Evolutionary conservation across 2,797 vertebrate genomes (phyloP), one percentile per base, ranked within the genome.

Genomic region (Tympanoctomys barrerae): DNA sequence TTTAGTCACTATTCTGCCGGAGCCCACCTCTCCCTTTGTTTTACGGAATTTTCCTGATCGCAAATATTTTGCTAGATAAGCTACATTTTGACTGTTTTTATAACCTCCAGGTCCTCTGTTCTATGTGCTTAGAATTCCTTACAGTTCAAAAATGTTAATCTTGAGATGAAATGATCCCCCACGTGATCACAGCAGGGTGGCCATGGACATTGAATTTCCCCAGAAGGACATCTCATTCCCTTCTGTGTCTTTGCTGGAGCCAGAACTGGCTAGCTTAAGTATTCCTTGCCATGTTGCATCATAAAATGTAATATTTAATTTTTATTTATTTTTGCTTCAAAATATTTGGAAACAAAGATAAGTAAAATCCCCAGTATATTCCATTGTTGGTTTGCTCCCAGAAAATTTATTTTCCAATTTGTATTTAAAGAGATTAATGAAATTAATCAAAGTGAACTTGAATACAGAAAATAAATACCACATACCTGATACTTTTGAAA

Each of bases 381-480:
- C 2, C 2, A 73, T 7, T 90, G 9, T 57, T 90, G 3, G 86
- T 75, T 87, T 96, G 91, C 11, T 33, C 7, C 1, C 22, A 12
- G 19, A 70, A 93, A 84, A n/a, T 33, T 31, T 68, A 75, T 92
- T 73, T 73, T 54, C 1, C 62, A 79, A 46, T 39, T 95, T 92
- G 62, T 6, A 87, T 70, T 79, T 42, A 82, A 78, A 13, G 5
- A 83, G 16, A 89, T 39, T 78, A 82, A 33, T 28, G 19, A 21
- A 1, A 64, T 64, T 61, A 85, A 52, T 70, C 2, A 68, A 89
- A 91, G 7, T 59, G 86, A 90, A 71, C 1, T 4, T 89, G 59
- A 91, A 61, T 90, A 95, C 1, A 16, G 11, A 81, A 95, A 92
- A n/a, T 19, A 78, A 93, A 87, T 52, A 31, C 24, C 33, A 79